These are phyloP conservation scores for Halichoerus grypus DNA, from an alignment of 2,113 vertebrate genomes.

Conservation along the genomic window DNA sequence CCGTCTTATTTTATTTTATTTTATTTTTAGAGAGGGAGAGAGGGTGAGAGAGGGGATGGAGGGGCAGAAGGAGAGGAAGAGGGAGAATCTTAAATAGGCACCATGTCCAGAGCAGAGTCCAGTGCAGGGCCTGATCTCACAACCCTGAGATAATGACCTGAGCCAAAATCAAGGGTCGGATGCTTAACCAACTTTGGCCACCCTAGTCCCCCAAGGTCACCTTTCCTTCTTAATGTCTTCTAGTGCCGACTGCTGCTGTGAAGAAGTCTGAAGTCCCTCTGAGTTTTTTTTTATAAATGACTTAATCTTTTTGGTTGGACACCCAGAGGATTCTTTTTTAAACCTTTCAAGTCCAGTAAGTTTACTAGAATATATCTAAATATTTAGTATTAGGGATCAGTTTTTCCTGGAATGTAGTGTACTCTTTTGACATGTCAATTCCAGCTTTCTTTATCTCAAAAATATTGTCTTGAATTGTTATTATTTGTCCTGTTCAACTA, in stretches of 20 bases:
- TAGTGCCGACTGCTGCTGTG: neutral
- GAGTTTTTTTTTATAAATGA: neutral
- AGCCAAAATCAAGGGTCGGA: neutral
- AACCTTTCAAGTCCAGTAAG: neutral
- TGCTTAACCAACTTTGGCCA: neutral
- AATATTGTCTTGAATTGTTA: neutral
- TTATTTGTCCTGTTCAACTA: neutral
- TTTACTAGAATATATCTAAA: neutral
- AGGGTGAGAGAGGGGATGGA: neutral
- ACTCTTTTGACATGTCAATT: neutral
- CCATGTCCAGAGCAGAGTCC: neutral
- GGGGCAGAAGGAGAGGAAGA: neutral
- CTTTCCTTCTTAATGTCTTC: neutral
- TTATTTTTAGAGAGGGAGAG: neutral
- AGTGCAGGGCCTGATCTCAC: neutral
- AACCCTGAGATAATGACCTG: neutral
- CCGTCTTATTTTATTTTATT: neutral
- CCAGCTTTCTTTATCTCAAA: neutral
- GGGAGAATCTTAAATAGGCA: neutral
- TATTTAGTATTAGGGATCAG: neutral
- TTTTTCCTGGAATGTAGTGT: neutral
- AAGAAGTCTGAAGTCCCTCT: neutral
- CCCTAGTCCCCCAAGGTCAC: neutral
- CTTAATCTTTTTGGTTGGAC: neutral
- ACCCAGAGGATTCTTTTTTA: neutral